Evolutionary conservation across 1,140 invertebrate genomes (phyloP).

Genomic region (Leptonema lineaticorne): DNA sequence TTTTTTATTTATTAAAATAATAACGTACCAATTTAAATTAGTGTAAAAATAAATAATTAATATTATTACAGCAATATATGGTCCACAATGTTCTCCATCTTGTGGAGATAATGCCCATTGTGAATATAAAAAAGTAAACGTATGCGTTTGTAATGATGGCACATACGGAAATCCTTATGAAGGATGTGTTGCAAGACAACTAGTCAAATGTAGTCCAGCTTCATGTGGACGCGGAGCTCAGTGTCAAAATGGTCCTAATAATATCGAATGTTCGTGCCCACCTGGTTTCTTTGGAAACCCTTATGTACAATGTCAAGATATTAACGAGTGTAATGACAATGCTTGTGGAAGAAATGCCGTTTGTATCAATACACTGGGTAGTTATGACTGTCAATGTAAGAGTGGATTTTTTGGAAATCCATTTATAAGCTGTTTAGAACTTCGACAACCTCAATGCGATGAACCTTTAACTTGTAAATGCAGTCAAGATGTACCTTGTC

Average conservation of each 20-base stretch:
- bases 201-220: constrained; percentile 70
- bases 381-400: constrained; percentile 84
- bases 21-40: constrained; percentile 26
- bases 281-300: constrained; percentile 83
- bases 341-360: constrained; percentile 83
- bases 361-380: constrained; percentile 85
- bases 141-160: constrained; percentile 82
- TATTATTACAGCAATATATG: constrained; percentile 66
- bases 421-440: constrained; percentile 72
- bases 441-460: constrained; percentile 66
- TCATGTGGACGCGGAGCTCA: constrained; percentile 77
- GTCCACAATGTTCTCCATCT: constrained; percentile 74
- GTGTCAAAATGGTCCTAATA: constrained; percentile 71
- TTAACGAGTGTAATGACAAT: constrained; percentile 80
- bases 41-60: too few relatives aligned
- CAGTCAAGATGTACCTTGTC: constrained; percentile 68
- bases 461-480: constrained; percentile 71
- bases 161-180: constrained; percentile 86
- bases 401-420: constrained; percentile 82
- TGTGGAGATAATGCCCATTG: constrained; percentile 86
- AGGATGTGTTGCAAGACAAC: constrained; percentile 69
- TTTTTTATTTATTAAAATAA: constrained; percentile 14
- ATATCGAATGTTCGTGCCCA: constrained; percentile 79
- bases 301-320: constrained; percentile 80
- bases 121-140: constrained; percentile 74